Evolutionary conservation across 2,888 invertebrate species (phyloP).

Genomic region (Coronaproctus castanopsis): DNA sequence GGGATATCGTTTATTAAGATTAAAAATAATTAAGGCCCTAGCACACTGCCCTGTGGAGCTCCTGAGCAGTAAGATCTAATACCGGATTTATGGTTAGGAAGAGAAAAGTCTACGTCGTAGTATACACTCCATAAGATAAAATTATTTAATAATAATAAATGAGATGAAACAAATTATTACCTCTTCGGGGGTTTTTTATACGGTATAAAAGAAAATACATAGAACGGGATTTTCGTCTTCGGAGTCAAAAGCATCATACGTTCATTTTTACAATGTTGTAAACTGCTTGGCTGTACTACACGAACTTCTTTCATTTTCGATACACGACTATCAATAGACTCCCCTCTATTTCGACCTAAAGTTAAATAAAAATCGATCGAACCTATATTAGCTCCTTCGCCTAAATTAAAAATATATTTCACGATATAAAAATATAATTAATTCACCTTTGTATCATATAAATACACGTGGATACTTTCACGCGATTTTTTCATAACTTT

Average conservation of each 20-base stretch:
- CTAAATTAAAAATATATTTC: constrained; percentile 3
- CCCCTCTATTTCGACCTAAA: constrained; percentile 6
- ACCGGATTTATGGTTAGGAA: too few species aligned
- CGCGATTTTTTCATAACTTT: too few species aligned
- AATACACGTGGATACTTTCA: not conserved
- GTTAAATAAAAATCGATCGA: too few species aligned
- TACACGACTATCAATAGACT: constrained; percentile 10
- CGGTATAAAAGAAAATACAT: constrained; percentile 70
- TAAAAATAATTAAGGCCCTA: too few species aligned
- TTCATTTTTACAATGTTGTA: constrained; percentile 52
- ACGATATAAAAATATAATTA: too few species aligned
- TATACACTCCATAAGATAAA: not conserved
- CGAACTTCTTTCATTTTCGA: constrained; percentile 26
- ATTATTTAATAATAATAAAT: not conserved
- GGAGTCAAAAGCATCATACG: constrained; percentile 60
- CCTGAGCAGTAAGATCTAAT: too few species aligned
- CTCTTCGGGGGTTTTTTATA: constrained; percentile 28
- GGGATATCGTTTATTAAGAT: too few species aligned
- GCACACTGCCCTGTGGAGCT: too few species aligned
- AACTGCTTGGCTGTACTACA: constrained; percentile 34
- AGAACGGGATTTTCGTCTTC: constrained; percentile 51
- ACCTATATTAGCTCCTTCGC: too few species aligned
- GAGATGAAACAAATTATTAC: not conserved
- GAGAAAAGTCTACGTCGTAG: not conserved
- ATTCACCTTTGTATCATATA: not conserved